These are phyloP conservation scores for Listrodromus nycthemerus DNA, from an alignment of 2,888 invertebrate species.

Conservation along the genomic window DNA sequence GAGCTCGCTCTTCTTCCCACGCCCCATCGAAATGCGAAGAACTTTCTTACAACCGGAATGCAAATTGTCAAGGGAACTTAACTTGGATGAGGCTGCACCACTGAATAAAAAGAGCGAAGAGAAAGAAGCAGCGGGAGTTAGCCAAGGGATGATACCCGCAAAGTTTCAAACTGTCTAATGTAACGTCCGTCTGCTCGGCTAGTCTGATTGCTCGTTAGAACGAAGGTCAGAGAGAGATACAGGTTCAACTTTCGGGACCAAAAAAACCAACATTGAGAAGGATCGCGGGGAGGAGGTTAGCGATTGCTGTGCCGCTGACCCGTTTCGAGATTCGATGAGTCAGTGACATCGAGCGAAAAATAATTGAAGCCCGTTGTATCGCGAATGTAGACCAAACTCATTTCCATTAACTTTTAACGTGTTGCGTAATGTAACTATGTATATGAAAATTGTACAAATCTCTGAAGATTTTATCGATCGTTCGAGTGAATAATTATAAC, in stretches of 20 bases:
- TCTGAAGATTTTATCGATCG: no score
- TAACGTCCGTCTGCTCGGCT: constrained; percentile 59
- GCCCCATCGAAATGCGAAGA: constrained; percentile 49
- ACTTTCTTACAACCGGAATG: constrained; percentile 50
- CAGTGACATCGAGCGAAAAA: no score
- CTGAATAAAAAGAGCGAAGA: constrained; percentile 23
- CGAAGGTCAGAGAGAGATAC: constrained; percentile 26
- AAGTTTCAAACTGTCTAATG: constrained; percentile 64
- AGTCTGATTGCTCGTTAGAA: constrained; percentile 65
- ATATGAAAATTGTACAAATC: no score
- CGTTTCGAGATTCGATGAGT: no score
- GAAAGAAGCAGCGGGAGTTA: constrained; percentile 25
- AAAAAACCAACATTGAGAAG: constrained; percentile 51
- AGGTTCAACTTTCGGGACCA: constrained; percentile 22
- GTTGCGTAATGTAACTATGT: no score
- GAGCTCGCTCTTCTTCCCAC: constrained; percentile 16
- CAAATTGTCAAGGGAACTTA: constrained; percentile 57
- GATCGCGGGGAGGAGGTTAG: constrained; percentile 53
- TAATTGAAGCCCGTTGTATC: no score
- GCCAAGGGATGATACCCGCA: constrained; percentile 40
- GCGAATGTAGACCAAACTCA: no score
- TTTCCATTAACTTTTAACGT: no score
- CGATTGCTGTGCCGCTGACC: constrained; percentile 29
- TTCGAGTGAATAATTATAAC: no score
- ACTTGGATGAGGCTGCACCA: constrained; percentile 51